Base-by-base conservation (phyloP, 2,797 vertebrate species). In the Rhynchonycteris naso region DNA sequence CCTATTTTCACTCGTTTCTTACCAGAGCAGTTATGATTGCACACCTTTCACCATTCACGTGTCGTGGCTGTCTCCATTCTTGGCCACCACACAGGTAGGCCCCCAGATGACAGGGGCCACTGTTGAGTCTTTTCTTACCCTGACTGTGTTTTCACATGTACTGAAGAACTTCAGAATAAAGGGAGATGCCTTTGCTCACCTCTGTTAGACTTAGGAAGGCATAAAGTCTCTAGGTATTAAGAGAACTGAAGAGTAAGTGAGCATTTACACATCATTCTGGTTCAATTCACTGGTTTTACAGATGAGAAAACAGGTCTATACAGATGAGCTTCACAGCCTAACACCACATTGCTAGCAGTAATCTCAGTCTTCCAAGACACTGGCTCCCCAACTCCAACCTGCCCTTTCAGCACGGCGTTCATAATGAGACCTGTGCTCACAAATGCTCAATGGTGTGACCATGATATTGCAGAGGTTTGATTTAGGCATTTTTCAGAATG, bases 401-500 rank as follows among this genome's bases (percentile, higher is more conserved):
- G 38, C 30, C 38, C 76, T 92, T 86, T 56, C 38, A 81, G 81
- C 18, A 66, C 5, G 12, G 47, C 47, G 66, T 74, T 85, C 26
- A 81, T 82, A 66, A 81, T 16, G 82, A 66, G 10, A 65, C 24
- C 69, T 92, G 8, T 21, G 54, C 50, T 78, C 13, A 93, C 43
- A 79, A 69, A 68, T 88, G 85, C 58, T 69, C 68, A 81, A 1
- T 22, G 5, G 12, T 58, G 19, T 33, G 43, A 84, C 61, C 79
- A 92, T 33, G 63, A 26, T 88, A 92, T 33, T 66, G 95, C 43
- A 93, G 66, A 88, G 26, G 10, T 69, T 88, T 75, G 93, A 90
- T 94, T 90, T 81, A 86, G 58, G 14, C 83, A 59, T 95, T 93
- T 93, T 95, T 33, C 22, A 93, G 78, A 95, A 71, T 16, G 2